Evolutionary conservation across 2,113 vertebrate genomes (phyloP).

Genomic region (Otolemur garnettii): DNA sequence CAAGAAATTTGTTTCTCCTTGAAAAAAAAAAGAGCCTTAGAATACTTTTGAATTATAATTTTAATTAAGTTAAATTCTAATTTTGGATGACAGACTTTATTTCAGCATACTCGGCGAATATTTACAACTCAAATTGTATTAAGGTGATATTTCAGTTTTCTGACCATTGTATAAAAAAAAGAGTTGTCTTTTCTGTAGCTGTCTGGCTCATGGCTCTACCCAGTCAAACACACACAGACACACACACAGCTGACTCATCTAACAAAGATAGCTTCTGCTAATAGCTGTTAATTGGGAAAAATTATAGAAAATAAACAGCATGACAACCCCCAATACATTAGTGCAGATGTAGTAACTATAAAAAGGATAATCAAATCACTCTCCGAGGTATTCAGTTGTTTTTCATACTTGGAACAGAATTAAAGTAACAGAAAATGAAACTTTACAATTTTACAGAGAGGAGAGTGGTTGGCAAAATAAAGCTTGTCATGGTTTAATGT

Average conservation of each 20-base stretch:
- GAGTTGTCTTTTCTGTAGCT: background rate
- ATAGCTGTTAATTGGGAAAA: constrained; percentile 78
- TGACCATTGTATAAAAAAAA: background rate
- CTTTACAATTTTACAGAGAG: constrained; percentile 59
- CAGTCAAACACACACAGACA: background rate
- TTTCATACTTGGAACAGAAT: constrained; percentile 72
- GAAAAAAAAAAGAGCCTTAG: background rate
- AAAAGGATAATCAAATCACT: constrained; percentile 77
- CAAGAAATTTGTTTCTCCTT: constrained; percentile 33
- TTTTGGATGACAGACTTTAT: constrained; percentile 45
- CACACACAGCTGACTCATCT: background rate
- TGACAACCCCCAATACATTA: constrained; percentile 67
- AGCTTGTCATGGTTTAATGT: constrained; percentile 55
- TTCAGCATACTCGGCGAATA: constrained; percentile 5
- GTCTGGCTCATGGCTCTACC: background rate
- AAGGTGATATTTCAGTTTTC: constrained; percentile 39
- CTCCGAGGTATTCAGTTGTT: constrained; percentile 68
- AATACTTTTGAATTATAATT: constrained; percentile 54
- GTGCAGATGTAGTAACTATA: constrained; percentile 70
- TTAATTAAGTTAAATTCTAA: constrained; percentile 56
- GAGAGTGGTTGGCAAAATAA: constrained; percentile 22
- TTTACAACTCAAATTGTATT: constrained; percentile 19
- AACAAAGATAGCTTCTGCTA: constrained; percentile 66
- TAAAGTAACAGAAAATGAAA: constrained; percentile 71
- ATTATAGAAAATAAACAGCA: constrained; percentile 78